Base-by-base conservation (phyloP, 92 coral and sea anemone species). In the Siderastrea radians region DNA sequence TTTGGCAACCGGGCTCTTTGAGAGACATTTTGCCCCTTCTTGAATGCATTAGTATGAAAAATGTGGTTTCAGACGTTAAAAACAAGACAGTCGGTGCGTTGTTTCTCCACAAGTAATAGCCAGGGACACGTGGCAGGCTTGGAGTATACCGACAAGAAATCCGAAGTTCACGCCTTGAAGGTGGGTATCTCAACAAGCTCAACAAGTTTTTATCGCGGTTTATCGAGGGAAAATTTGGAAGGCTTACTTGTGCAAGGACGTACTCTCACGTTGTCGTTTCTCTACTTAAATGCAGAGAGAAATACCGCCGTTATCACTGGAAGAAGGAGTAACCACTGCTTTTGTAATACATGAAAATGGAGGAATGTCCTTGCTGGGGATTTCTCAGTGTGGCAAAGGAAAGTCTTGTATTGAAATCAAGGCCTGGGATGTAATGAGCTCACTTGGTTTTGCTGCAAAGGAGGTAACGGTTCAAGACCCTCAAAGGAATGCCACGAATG, bases 61-160 rank as follows among this genome's bases (percentile, higher is more conserved):
- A 97, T 97, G 99, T 97, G 99, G 99, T 95, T 93, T 68, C 99
- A 97, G 57, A 95, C 99, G 45, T 76, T 97, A 49, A 97, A 97
- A 72, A 86, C 98, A 14, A 88, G 98, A 43, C 99, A 97, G 68
- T 86, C 94, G 5, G 85, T 97, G 10, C 94, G 94, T 49, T 68
- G 84, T 47, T 87, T 97, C 7, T 87, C 90, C 10, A 52, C 96
- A 10, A 49, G 90, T 14, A 97, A 97, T 85, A 92, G 92, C 85
- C 91, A 84, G 66, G 97, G 96, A 2, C 61, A 79, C 48, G 78
- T 92, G 3, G 93, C 86, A 45, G 95, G 90, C 10, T 79, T 97
- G 78, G 97, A 95, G 43, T 97, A 97, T 74, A 90, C 98, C 1
- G 99, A 97, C 87, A 92, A 92, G 75, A 97, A 97, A 79, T 78